Base-by-base conservation (phyloP, 2,888 invertebrate genomes). In the Chorisops tibialis region DNA sequence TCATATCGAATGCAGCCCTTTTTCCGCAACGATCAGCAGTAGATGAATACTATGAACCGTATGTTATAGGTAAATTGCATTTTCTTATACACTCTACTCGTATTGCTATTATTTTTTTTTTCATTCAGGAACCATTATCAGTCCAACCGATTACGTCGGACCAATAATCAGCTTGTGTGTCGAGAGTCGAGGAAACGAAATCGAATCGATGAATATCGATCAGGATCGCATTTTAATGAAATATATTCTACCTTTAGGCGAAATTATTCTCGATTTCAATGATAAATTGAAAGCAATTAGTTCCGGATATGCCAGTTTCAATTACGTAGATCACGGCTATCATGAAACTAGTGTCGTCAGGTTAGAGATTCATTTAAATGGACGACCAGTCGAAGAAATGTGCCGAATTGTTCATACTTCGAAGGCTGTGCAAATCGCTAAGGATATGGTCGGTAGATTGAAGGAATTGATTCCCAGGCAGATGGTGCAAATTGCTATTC, bases 291-390 rank as follows among this genome's bases (percentile, higher is more conserved):
- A 98, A 78, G 88, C 91, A 12, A 70, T 93, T 16, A 89, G 92
- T 3, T 96, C 96, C 0, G 98, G 98, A 30, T 98, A 94, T 79
- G 98, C 96, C 1, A 93, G 93, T 74, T 96, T 96, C 74, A 94
- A 94, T 77, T 96, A 96, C 73, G 93, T 95, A 76, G 90, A 93
- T 73, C 78, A 85, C 70, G 96, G 93, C 1, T 98, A 89, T 76
- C 85, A 89, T 72, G 73, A 75, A 65, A 87, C 95, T 65, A 80
- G 87, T 63, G 80, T 98, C 70, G 87, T 89, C 0, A 92, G 91
- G 77, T 88, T 94, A 76, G 80, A 80, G 38, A 74, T 77, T 21
- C 72, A 87, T 54, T 78, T 98, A 24, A 98, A 98, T 77, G 90
- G 91, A 0, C 80, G 81, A 2, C 70, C 82, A 39, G 87, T 96